phyloP scores from a whole-genome alignment of 2,797 vertebrate species.

The Chaunax sp. region DNA sequence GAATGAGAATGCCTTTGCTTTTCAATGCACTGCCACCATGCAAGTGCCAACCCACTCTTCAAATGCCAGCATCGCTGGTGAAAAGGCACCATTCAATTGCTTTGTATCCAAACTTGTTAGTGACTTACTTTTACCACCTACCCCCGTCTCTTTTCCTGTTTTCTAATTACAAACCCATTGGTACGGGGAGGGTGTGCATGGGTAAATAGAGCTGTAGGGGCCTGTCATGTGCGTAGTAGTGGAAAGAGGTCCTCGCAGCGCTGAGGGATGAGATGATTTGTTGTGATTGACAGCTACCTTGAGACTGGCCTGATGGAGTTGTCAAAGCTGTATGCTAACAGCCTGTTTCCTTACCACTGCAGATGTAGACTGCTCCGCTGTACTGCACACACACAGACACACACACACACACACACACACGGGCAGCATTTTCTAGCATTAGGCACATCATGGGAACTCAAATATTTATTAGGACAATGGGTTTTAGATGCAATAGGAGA shows the following conservation, averaged over 20 bases:
- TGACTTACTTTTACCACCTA: slow-evolving; percentile 65
- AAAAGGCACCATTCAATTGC: slow-evolving; percentile 80
- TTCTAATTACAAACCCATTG: slow-evolving; percentile 91
- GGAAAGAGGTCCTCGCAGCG: slow-evolving; percentile 91
- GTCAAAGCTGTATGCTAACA: slow-evolving; percentile 90
- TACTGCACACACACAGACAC: slow-evolving; percentile 75
- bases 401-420: slow-evolving; percentile 49
- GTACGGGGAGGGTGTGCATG: slow-evolving; percentile 88
- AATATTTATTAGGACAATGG: slow-evolving; percentile 74
- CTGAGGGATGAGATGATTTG: slow-evolving; percentile 93
- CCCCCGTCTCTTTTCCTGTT: slow-evolving; percentile 67
- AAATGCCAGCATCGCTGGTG: slow-evolving; percentile 78
- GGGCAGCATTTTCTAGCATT: slow-evolving; percentile 48
- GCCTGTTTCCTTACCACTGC: slow-evolving; percentile 84
- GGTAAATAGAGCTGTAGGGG: slow-evolving; percentile 96
- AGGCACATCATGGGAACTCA: slow-evolving; percentile 72
- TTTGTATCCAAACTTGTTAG: slow-evolving; percentile 92
- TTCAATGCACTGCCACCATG: slow-evolving; percentile 82
- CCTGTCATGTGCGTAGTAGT: slow-evolving; percentile 90
- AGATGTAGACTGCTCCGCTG: slow-evolving; percentile 84
- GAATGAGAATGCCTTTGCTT: slow-evolving; percentile 90
- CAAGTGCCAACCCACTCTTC: slow-evolving; percentile 86
- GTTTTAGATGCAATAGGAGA: slow-evolving; percentile 71
- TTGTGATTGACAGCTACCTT: slow-evolving; percentile 99
- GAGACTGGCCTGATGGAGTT: slow-evolving; percentile 99